Conservation (phyloP, 2,113 vertebrate species). For the Jaculus jaculus region DNA sequence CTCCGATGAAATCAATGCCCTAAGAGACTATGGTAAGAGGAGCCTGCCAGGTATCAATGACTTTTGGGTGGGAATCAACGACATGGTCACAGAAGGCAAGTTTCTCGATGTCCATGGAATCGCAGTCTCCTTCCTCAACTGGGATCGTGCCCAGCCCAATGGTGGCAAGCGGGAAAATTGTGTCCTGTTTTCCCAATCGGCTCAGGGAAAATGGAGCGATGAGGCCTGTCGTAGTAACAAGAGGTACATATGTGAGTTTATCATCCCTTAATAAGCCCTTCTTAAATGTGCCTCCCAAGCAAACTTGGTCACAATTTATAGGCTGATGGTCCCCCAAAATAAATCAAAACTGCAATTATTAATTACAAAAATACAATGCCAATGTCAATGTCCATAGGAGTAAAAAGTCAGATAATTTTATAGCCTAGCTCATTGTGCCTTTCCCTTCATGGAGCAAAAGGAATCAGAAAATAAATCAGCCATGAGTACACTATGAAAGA, state of each 20-base stretch:
- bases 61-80: constrained; percentile 96
- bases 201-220: constrained; percentile 95
- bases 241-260: constrained; percentile 96
- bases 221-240: constrained; percentile 93
- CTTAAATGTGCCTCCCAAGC: not conserved
- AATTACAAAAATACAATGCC: not conserved
- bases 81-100: constrained; percentile 93
- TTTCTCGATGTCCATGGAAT: constrained; percentile 95
- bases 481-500: not conserved
- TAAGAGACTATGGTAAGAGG: constrained; percentile 92
- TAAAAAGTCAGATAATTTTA: not conserved
- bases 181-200: constrained; percentile 88
- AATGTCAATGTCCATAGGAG: not conserved
- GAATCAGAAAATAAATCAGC: not conserved
- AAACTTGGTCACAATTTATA: not conserved
- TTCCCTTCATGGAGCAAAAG: not conserved
- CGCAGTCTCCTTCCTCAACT: constrained; percentile 91
- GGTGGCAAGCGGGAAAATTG: constrained; percentile 95
- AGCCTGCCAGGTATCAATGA: constrained; percentile 88
- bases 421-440: not conserved
- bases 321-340: not conserved
- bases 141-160: constrained; percentile 93
- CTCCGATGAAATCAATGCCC: constrained; percentile 88
- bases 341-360: not conserved
- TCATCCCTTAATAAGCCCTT: constrained; percentile 88